Evolutionary conservation across 2,888 invertebrate genomes (phyloP).

Genomic region (Polymixis flavicincta): DNA sequence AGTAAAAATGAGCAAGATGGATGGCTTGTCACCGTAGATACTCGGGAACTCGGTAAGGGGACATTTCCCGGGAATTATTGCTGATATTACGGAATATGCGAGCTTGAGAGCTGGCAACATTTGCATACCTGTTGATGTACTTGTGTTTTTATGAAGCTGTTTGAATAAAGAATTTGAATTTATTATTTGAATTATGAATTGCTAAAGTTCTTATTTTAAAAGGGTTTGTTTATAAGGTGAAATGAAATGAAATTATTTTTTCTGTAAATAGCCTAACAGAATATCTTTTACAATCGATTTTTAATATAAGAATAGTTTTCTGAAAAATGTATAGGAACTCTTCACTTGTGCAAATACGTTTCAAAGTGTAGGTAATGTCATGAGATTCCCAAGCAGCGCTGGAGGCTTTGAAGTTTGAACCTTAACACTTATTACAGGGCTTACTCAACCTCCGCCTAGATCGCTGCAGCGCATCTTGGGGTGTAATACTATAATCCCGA

Average conservation of each 20-base stretch:
- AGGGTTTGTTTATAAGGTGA: not conserved
- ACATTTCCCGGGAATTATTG: conserved; percentile 56
- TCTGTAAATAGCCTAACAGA: too few relatives aligned
- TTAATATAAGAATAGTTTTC: not conserved
- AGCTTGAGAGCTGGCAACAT: conserved; percentile 31
- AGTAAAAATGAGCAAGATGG: conserved; percentile 81
- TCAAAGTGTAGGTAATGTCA: not conserved
- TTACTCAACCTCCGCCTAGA: conserved; percentile 21
- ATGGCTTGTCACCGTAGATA: conserved; percentile 71
- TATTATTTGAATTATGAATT: not conserved
- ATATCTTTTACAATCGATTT: not conserved
- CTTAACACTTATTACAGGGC: conserved; percentile 40
- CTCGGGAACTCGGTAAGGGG: conserved; percentile 15
- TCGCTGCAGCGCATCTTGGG: conserved; percentile 31
- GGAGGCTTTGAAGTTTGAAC: conserved; percentile 14
- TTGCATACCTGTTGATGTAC: conserved; percentile 56
- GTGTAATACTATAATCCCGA: conserved; percentile 32
- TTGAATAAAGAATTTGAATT: not conserved
- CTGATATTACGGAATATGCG: conserved; percentile 40
- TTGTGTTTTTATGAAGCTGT: conserved; percentile 32
- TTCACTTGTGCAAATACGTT: not conserved
- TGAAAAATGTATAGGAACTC: not conserved
- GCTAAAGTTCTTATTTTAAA: not conserved
- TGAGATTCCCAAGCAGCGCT: not conserved
- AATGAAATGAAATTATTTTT: too few relatives aligned